A percentile compares a stretch with the other conserved stretches of the same genome.
phyloP scores from a whole-genome alignment of 2,888 invertebrate genomes.

The Agrochola lychnidis region DNA sequence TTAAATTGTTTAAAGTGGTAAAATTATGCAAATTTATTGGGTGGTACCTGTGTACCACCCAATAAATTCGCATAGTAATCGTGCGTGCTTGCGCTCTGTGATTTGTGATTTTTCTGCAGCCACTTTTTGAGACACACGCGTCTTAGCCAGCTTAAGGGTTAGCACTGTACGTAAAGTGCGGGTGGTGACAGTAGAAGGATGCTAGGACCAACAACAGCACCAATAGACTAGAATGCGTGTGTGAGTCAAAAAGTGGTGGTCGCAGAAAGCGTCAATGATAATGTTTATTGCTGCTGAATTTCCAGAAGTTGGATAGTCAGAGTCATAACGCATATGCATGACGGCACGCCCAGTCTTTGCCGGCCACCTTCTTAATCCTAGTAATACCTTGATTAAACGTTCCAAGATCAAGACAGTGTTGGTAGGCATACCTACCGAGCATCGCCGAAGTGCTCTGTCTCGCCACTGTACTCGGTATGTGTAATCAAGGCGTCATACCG shows the following conservation, averaged over 20 bases:
- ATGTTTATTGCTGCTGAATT: slow-evolving; percentile 4
- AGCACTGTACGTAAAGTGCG: background rate
- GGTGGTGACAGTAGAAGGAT: background rate
- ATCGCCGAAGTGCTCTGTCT: background rate
- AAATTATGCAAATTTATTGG: background rate
- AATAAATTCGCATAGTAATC: background rate
- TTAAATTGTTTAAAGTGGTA: background rate
- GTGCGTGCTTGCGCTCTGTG: background rate
- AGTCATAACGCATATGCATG: background rate
- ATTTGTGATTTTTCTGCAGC: background rate
- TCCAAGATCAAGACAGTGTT: background rate
- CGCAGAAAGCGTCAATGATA: background rate
- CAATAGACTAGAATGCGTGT: too few species aligned
- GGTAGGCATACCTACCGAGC: slow-evolving; percentile 1
- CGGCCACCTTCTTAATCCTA: background rate
- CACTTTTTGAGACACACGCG: background rate
- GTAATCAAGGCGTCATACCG: background rate
- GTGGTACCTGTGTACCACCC: background rate
- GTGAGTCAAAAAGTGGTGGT: background rate
- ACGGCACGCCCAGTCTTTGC: background rate
- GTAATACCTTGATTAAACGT: slow-evolving; percentile 4
- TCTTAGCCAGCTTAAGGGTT: background rate
- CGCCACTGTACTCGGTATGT: background rate
- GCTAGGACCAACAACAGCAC: background rate
- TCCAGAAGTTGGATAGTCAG: slow-evolving; percentile 4